A percentile compares a stretch with the other conserved stretches of the same genome.
Evolutionary conservation across 1,140 invertebrate species (phyloP).

Genomic region (Trichonephila inaurata): DNA sequence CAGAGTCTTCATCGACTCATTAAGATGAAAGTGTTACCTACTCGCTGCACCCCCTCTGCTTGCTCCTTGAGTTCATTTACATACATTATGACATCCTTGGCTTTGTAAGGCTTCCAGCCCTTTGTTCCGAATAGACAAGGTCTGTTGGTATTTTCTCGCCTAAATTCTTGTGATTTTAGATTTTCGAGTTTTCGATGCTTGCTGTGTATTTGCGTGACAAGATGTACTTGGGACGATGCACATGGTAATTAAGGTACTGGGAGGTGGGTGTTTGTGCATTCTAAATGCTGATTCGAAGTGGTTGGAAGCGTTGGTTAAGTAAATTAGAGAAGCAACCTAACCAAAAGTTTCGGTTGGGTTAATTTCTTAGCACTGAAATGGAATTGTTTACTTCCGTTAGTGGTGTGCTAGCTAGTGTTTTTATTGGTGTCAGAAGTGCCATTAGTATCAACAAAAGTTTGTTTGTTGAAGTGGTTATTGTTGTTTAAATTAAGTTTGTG

Average conservation of each 20-base stretch:
- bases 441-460: too few relatives aligned
- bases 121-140: background rate
- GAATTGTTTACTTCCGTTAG: background rate
- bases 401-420: too few relatives aligned
- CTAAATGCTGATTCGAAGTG: conserved; percentile 38
- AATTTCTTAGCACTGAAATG: background rate
- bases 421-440: too few relatives aligned
- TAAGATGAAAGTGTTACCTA: conserved; percentile 53
- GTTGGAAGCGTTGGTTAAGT: background rate
- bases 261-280: background rate
- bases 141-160: conserved; percentile 1
- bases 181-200: background rate
- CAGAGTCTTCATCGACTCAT: conserved; percentile 46
- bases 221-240: conserved; percentile 8
- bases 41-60: background rate
- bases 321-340: background rate
- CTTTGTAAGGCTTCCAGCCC: conserved; percentile 18
- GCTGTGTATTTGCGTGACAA: conserved; percentile 7
- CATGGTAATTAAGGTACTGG: conserved; percentile 24
- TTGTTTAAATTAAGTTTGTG: too few relatives aligned
- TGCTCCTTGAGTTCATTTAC: conserved; percentile 26
- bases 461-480: too few relatives aligned
- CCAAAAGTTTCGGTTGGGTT: background rate
- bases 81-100: conserved; percentile 65
- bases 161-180: background rate